These are phyloP conservation scores for Eutrigla gurnardus DNA, from an alignment of 2,797 vertebrate genomes.

Conservation along the genomic window DNA sequence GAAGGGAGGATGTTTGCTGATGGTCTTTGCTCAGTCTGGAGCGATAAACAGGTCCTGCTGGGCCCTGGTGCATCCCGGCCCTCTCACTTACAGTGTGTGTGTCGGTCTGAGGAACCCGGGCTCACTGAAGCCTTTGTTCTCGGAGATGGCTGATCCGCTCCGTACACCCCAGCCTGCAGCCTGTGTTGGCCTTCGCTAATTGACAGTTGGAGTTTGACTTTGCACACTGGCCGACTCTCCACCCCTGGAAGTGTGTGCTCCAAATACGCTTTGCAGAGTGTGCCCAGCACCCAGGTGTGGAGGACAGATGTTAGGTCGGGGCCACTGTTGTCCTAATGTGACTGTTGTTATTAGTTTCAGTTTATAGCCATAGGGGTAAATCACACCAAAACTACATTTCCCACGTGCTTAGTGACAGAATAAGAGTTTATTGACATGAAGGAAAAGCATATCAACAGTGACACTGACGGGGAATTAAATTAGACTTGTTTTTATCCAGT, in stretches of 20 bases:
- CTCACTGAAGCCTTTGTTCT: constrained; percentile 68
- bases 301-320: constrained; percentile 56
- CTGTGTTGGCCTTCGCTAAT: constrained; percentile 80
- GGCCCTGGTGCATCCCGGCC: constrained; percentile 24
- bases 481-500: not conserved
- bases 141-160: constrained; percentile 50
- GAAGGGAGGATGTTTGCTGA: constrained; percentile 74
- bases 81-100: constrained; percentile 26
- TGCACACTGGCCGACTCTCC: constrained; percentile 61
- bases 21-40: constrained; percentile 75
- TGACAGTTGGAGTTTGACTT: constrained; percentile 74
- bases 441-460: not conserved
- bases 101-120: constrained; percentile 33
- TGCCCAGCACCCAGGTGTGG: constrained; percentile 78
- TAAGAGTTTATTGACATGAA: not conserved
- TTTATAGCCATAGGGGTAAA: not conserved
- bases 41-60: constrained; percentile 70
- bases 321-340: constrained; percentile 16
- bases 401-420: not conserved
- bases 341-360: not conserved
- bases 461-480: not conserved
- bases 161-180: constrained; percentile 63
- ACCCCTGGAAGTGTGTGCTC: constrained; percentile 75
- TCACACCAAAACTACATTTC: not conserved
- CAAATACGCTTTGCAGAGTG: constrained; percentile 82